Evolutionary conservation across 2,113 vertebrate genomes (phyloP).

Genomic region (Sminthopsis crassicaudata): DNA sequence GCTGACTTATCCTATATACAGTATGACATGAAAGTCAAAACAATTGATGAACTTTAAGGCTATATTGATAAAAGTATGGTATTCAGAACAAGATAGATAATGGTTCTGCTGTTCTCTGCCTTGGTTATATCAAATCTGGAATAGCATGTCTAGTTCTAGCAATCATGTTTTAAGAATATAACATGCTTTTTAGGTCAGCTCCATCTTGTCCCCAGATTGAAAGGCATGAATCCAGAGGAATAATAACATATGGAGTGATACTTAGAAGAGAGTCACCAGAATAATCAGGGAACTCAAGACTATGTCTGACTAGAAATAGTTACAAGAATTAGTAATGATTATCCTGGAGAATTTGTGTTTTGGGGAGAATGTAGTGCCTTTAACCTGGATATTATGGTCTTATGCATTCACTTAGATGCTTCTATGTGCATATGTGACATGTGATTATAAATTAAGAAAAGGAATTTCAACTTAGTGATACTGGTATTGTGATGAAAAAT

Average conservation of each 20-base stretch:
- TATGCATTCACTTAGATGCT: neutral
- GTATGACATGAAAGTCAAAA: neutral
- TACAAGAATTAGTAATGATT: neutral
- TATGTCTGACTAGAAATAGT: neutral
- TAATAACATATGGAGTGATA: neutral
- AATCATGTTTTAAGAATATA: neutral
- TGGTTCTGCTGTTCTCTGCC: neutral
- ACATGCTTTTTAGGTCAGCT: neutral
- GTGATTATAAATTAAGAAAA: neutral
- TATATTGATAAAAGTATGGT: neutral
- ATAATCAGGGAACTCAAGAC: neutral
- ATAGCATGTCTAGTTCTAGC: neutral
- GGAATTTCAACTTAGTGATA: neutral
- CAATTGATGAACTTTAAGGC: neutral
- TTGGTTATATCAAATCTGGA: neutral
- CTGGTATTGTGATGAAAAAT: neutral
- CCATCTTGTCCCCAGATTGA: neutral
- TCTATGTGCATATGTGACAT: neutral
- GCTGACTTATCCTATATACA: neutral
- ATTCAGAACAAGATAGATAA: neutral
- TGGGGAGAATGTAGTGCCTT: neutral
- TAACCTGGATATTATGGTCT: neutral
- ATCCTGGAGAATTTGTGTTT: neutral
- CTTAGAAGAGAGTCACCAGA: neutral
- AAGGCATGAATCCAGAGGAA: neutral